These are phyloP conservation scores for Gymnodraco acuticeps DNA, from an alignment of 2,797 vertebrate genomes.

Conservation along the genomic window DNA sequence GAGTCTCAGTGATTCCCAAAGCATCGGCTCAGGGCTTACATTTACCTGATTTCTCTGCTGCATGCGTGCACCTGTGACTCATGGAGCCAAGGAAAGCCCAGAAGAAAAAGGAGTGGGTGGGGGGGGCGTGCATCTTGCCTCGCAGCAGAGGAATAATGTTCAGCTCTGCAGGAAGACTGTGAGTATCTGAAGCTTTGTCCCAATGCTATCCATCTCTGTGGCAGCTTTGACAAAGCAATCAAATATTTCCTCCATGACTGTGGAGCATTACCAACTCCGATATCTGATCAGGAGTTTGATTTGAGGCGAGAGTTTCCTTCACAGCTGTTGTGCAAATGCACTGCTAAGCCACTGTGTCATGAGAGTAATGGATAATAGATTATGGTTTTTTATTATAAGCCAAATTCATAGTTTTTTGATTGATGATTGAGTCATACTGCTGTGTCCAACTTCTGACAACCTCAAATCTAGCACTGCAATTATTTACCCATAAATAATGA, in stretches of 20 bases:
- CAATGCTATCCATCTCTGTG: neutral
- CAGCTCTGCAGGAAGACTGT: neutral
- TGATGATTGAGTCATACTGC: too few species aligned
- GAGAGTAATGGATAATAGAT: too few species aligned
- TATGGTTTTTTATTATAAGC: too few species aligned
- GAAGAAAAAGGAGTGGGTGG: neutral
- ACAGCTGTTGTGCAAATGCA: constrained; percentile 13
- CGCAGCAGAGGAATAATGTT: neutral
- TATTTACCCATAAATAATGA: neutral
- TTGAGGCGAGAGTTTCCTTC: constrained; percentile 3
- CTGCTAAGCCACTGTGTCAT: neutral
- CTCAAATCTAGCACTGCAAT: neutral
- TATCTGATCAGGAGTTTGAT: constrained; percentile 10
- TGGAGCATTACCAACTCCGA: too few species aligned
- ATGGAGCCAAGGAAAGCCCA: neutral
- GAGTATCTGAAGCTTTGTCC: neutral
- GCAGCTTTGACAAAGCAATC: constrained; percentile 1
- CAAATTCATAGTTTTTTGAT: too few species aligned
- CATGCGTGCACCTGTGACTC: neutral
- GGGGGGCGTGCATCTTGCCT: neutral
- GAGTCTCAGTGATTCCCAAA: constrained; percentile 39
- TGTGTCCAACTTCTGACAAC: neutral
- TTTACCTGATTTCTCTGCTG: constrained; percentile 28
- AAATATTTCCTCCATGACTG: constrained; percentile 4
- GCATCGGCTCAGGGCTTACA: constrained; percentile 48